Conservation (phyloP, 2,113 vertebrate genomes). For the Cromileptes altivelis region DNA sequence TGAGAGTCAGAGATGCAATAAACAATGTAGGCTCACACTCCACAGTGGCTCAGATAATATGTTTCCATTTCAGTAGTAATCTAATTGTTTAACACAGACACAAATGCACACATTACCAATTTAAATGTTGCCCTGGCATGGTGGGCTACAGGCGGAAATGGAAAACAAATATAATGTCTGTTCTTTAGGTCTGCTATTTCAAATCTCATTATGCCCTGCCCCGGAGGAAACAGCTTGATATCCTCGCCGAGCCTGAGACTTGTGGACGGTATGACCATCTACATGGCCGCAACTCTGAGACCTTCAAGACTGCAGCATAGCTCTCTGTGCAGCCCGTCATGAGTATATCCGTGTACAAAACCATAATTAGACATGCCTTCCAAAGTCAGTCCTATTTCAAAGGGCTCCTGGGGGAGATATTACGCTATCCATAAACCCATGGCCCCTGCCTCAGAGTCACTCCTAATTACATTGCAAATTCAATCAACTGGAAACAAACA, state of each 20-base stretch:
- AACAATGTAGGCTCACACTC: constrained; percentile 24
- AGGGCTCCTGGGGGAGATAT: constrained; percentile 67
- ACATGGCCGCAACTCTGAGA: constrained; percentile 25
- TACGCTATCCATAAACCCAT: constrained; percentile 58
- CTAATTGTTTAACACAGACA: constrained; percentile 17
- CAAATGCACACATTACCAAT: constrained; percentile 35
- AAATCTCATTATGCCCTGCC: constrained; percentile 56
- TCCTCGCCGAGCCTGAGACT: not conserved
- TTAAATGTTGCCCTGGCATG: constrained; percentile 50
- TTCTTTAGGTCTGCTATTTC: constrained; percentile 50
- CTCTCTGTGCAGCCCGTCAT: constrained; percentile 33
- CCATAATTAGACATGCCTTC: constrained; percentile 70
- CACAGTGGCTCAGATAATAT: constrained; percentile 21
- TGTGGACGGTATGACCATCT: constrained; percentile 17
- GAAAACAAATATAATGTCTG: constrained; percentile 49
- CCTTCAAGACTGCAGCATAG: constrained; percentile 24
- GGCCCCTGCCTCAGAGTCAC: constrained; percentile 63
- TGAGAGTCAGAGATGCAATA: constrained; percentile 17
- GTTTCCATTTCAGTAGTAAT: constrained; percentile 20
- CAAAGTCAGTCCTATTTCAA: constrained; percentile 71
- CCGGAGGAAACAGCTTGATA: constrained; percentile 40
- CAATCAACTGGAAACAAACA: constrained; percentile 73
- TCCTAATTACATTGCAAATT: constrained; percentile 74
- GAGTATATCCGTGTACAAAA: constrained; percentile 55
- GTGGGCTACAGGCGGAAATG: constrained; percentile 18